Evolutionary conservation across 37 sponge, comb jelly and placozoan genomes (phyloP).

Genomic region (Beroe forskalii): DNA sequence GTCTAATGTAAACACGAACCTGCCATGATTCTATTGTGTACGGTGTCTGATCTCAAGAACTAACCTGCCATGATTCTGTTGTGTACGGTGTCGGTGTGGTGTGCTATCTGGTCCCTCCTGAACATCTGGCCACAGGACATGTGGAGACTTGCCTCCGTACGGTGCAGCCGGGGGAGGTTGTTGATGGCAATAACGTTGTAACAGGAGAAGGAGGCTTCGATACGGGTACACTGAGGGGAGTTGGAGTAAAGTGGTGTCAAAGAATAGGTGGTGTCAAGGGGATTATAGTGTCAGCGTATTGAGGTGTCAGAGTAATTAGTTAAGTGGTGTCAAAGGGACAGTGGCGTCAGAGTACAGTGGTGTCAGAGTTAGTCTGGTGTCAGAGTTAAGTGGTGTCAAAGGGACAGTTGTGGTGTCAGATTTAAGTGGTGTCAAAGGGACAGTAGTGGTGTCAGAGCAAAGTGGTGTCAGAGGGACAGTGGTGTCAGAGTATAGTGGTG

Average conservation of each 20-base stretch:
- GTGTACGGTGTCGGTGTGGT: conserved; percentile 17
- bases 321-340: too few species aligned
- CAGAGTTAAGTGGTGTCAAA: background rate
- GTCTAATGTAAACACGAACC: too few species aligned
- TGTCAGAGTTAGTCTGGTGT: too few species aligned
- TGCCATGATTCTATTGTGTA: conserved; percentile 53
- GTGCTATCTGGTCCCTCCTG: conserved; percentile 5
- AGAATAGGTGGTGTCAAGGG: background rate
- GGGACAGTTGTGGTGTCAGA: background rate
- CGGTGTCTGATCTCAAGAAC: too few species aligned
- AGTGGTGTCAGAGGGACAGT: too few species aligned
- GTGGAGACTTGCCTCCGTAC: conserved; percentile 29
- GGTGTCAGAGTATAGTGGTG: too few species aligned
- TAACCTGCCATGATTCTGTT: conserved; percentile 50
- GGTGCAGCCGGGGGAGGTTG: conserved; percentile 42
- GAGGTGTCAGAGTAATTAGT: background rate
- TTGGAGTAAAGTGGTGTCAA: background rate
- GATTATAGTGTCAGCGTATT: background rate
- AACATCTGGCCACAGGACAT: conserved; percentile 55
- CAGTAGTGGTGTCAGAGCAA: too few species aligned
- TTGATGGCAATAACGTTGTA: conserved; percentile 61
- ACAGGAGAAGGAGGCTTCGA: conserved; percentile 53
- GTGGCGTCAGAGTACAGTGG: too few species aligned
- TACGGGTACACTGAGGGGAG: background rate
- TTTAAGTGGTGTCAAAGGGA: too few species aligned